Base-by-base conservation (phyloP, 2,113 vertebrate genomes). In the Petaurus breviceps region DNA sequence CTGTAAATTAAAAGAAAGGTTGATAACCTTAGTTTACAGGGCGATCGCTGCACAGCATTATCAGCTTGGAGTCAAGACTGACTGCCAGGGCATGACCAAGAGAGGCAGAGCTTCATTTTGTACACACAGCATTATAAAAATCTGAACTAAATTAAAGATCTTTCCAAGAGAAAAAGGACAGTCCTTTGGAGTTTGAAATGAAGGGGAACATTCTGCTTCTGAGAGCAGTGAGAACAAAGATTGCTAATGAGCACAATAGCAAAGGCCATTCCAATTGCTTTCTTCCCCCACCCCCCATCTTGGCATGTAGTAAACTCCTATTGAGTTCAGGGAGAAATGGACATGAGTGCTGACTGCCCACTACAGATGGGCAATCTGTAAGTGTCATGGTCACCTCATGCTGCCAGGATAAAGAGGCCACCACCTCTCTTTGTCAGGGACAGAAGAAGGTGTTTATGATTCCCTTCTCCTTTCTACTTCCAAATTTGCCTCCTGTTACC, bases 151-250 rank as follows among this genome's bases (percentile, higher is more conserved):
- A 47, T 89, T 51, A 57, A 97, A 96, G 53, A 4, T 3, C 2
- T 57, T 97, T 93, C 90, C 5, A 91, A 95, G 96, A 53, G 49
- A 68, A 96, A 53, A 50, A 25, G 49, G 84, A 89, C 49, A 93
- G 28, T 93, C 8, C 2, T 19, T 57, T 91, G 50, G 24, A 43
- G 49, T 96, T 26, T 96, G 94, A 97, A 97, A 93, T 51, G 95
- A 55, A 96, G 31, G 19, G 47, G 12, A 96, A 89, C 90, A 92
- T 5, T 28, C 49, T 95, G 54, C 47, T 92, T 91, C 0, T 0
- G n/a, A 95, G 5, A 84, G n/a, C 1, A 43, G 37, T 23, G 43
- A 84, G 37, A 43, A 43, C 19, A 7, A 43, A 84, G 19, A 84
- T 84, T 43, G 37, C 68, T 43, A 84, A 84, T 8, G 37, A 43